Percentiles rank a stretch among this genome's conserved stretches.
phyloP scores from a whole-genome alignment of 2,888 invertebrate species.

The Aricia artaxerxes region DNA sequence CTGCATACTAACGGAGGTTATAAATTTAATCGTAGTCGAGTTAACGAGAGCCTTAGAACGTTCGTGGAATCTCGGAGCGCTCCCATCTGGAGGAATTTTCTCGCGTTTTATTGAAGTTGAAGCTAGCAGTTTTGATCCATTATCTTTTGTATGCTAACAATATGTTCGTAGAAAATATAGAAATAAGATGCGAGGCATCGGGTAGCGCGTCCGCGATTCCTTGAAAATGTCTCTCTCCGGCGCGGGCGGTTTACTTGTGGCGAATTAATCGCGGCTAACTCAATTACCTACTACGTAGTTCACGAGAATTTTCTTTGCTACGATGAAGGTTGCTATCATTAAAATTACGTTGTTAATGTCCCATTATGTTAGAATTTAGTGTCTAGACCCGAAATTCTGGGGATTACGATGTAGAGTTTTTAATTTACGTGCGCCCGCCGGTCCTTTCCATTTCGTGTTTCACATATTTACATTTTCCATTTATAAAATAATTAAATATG shows the following conservation, averaged over 20 bases:
- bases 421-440: neutral
- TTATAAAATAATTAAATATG: neutral
- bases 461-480: neutral
- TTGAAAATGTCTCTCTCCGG: constrained; percentile 31
- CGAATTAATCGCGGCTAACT: constrained; percentile 27
- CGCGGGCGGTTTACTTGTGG: constrained; percentile 10
- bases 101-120: neutral
- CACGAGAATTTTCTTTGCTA: constrained; percentile 4
- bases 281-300: constrained; percentile 23
- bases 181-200: constrained; percentile 34
- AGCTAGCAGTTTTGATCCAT: neutral
- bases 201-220: constrained; percentile 27
- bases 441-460: neutral
- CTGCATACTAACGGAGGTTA: neutral
- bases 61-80: neutral
- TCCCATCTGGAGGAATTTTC: neutral
- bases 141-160: neutral
- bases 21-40: neutral
- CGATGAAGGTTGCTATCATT: constrained; percentile 7
- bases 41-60: neutral
- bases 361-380: neutral
- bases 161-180: constrained; percentile 31
- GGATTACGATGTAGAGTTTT: neutral
- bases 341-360: neutral
- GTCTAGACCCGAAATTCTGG: neutral